phyloP scores from a whole-genome alignment of 2,888 invertebrate species.

The Folsomia candida region DNA sequence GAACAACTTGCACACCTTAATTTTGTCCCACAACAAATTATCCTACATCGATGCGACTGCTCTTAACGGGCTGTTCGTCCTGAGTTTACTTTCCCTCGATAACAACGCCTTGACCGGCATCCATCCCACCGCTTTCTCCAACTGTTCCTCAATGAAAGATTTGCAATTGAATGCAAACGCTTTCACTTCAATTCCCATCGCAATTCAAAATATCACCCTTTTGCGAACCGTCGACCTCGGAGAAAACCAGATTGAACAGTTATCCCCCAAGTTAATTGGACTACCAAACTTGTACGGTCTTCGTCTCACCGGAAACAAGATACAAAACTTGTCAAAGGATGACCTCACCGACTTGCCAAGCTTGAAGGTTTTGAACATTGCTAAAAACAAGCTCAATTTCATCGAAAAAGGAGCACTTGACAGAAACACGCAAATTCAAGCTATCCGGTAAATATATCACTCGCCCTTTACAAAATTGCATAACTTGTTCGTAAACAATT shows the following conservation, averaged over 20 bases:
- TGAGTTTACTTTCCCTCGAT: slow-evolving; percentile 79
- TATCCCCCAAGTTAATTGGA: slow-evolving; percentile 66
- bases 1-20: slow-evolving; percentile 86
- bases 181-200: slow-evolving; percentile 74
- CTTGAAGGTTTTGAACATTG: slow-evolving; percentile 81
- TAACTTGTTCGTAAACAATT: too few species aligned
- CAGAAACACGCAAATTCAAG: slow-evolving; percentile 74
- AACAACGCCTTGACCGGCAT: slow-evolving; percentile 79
- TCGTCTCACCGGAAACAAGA: slow-evolving; percentile 82
- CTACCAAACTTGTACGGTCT: slow-evolving; percentile 82
- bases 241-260: slow-evolving; percentile 78
- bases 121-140: slow-evolving; percentile 82
- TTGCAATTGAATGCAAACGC: slow-evolving; percentile 85
- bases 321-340: slow-evolving; percentile 75
- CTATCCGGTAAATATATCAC: too few species aligned
- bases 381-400: slow-evolving; percentile 74
- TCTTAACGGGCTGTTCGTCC: slow-evolving; percentile 80
- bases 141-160: slow-evolving; percentile 85
- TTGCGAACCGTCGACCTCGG: slow-evolving; percentile 85
- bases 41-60: slow-evolving; percentile 81
- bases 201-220: slow-evolving; percentile 78
- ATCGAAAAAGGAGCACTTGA: slow-evolving; percentile 80
- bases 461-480: too few species aligned
- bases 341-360: slow-evolving; percentile 76
- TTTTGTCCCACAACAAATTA: slow-evolving; percentile 81